phyloP scores from a whole-genome alignment of 2,888 invertebrate genomes.

The Pandemis heparana region DNA sequence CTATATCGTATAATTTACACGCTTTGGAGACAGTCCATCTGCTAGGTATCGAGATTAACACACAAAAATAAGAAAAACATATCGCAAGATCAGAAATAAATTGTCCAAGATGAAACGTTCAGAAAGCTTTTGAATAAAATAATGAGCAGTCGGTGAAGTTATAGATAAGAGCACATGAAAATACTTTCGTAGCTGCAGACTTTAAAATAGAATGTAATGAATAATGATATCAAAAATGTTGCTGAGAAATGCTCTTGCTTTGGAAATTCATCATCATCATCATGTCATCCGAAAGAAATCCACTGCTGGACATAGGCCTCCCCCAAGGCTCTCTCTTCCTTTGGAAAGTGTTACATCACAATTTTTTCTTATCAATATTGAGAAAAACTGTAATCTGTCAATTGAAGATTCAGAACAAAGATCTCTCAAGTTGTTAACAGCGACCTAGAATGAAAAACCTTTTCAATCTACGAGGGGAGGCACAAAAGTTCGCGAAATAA shows the following conservation, averaged over 20 bases:
- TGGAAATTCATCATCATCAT: no score
- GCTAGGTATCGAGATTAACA: conserved; percentile 20
- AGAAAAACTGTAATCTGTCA: no score
- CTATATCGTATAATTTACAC: conserved; percentile 16
- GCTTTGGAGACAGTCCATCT: conserved; percentile 24
- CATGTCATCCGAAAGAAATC: no score
- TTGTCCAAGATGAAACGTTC: conserved; percentile 13
- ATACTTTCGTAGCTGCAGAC: conserved; percentile 7
- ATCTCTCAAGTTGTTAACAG: no score
- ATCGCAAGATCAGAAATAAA: conserved; percentile 7
- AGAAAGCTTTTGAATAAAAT: conserved; percentile 12
- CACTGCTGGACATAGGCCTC: no score
- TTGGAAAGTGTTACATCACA: conserved; percentile 1
- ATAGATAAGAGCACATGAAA: conserved; percentile 14
- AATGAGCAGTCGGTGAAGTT: conserved; percentile 12
- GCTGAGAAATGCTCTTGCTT: conserved; percentile 3
- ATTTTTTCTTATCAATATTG: background rate
- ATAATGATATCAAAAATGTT: background rate
- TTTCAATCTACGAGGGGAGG: no score
- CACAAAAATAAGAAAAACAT: conserved; percentile 17
- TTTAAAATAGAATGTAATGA: conserved; percentile 12
- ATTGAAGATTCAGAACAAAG: no score
- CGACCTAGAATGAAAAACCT: no score
- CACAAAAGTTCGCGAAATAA: no score
- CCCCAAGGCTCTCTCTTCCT: no score